Conservation (phyloP, 1,140 invertebrate genomes). For the Scaptomyza montana region DNA sequence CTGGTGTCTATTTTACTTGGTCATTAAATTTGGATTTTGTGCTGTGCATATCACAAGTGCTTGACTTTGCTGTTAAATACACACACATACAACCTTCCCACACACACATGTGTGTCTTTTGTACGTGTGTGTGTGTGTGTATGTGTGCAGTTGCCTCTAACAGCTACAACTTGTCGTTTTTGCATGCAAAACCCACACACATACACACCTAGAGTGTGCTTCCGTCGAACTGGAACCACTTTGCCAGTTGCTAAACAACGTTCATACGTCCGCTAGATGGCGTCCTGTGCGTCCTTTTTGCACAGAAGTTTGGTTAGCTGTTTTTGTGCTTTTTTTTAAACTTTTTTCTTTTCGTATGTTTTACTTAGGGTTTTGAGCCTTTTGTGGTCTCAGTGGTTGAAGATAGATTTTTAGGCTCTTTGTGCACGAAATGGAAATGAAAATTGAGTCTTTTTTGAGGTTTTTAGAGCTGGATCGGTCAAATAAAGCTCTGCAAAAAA, state of each 20-base stretch:
- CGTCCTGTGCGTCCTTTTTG: slow-evolving; percentile 10
- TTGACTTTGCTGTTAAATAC: slow-evolving; percentile 76
- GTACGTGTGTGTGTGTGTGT: slow-evolving; percentile 21
- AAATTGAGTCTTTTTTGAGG: slow-evolving; percentile 1
- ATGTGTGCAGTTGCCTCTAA: background rate
- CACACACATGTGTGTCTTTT: slow-evolving; percentile 11
- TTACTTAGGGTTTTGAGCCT: slow-evolving; percentile 69
- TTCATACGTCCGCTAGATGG: slow-evolving; percentile 34
- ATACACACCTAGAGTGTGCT: slow-evolving; percentile 9
- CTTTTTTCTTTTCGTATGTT: slow-evolving; percentile 50
- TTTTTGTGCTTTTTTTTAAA: background rate
- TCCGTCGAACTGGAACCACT: slow-evolving; percentile 20
- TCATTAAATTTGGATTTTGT: slow-evolving; percentile 82
- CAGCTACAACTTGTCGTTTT: slow-evolving; percentile 16
- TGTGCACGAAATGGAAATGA: background rate
- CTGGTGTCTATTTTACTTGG: slow-evolving; percentile 79
- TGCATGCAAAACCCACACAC: slow-evolving; percentile 31
- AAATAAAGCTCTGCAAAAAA: background rate
- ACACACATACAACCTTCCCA: slow-evolving; percentile 27
- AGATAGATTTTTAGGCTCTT: slow-evolving; percentile 13
- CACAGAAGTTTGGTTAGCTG: slow-evolving; percentile 33
- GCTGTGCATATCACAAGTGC: slow-evolving; percentile 69
- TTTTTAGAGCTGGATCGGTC: slow-evolving; percentile 14
- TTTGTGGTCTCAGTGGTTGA: slow-evolving; percentile 65
- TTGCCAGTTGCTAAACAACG: slow-evolving; percentile 28